A percentile compares a stretch with the other conserved stretches of the same genome.
These are phyloP conservation scores for Ennomos erosarius DNA, from an alignment of 2,888 invertebrate genomes.

Conservation along the genomic window DNA sequence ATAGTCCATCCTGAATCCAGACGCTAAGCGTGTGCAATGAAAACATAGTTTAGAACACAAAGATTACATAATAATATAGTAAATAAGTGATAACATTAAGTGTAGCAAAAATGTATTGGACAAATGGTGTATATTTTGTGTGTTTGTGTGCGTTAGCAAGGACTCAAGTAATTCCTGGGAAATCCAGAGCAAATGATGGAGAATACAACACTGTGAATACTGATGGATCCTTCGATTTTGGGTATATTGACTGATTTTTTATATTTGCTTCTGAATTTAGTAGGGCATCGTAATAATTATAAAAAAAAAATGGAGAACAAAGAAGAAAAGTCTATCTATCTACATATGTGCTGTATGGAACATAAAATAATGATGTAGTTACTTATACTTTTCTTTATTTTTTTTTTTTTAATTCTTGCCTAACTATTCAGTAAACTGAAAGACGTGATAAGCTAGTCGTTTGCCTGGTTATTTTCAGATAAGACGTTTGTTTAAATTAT, in stretches of 20 bases:
- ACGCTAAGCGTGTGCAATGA: constrained; percentile 48
- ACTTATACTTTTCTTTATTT: too few species aligned
- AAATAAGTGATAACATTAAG: constrained; percentile 32
- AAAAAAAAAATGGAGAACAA: too few species aligned
- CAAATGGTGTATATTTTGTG: constrained; percentile 64
- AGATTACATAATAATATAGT: constrained; percentile 34
- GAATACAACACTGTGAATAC: constrained; percentile 88
- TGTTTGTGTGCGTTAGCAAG: constrained; percentile 70
- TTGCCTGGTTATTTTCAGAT: too few species aligned
- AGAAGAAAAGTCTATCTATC: too few species aligned
- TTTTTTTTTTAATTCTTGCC: too few species aligned
- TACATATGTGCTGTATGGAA: too few species aligned
- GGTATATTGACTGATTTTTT: constrained; percentile 66
- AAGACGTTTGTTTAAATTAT: too few species aligned
- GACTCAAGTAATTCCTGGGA: constrained; percentile 78
- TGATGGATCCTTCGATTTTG: constrained; percentile 91
- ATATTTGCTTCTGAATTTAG: too few species aligned
- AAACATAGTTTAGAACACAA: constrained; percentile 48
- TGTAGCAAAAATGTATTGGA: constrained; percentile 67
- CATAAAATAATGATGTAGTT: too few species aligned
- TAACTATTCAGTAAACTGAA: too few species aligned
- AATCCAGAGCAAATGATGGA: constrained; percentile 79
- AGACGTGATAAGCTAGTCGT: too few species aligned
- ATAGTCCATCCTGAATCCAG: constrained; percentile 67
- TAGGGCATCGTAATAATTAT: too few species aligned